A percentile compares a stretch with the other conserved stretches of the same genome.
phyloP scores from a whole-genome alignment of 2,797 vertebrate genomes.

The Sparidentex hasta region DNA sequence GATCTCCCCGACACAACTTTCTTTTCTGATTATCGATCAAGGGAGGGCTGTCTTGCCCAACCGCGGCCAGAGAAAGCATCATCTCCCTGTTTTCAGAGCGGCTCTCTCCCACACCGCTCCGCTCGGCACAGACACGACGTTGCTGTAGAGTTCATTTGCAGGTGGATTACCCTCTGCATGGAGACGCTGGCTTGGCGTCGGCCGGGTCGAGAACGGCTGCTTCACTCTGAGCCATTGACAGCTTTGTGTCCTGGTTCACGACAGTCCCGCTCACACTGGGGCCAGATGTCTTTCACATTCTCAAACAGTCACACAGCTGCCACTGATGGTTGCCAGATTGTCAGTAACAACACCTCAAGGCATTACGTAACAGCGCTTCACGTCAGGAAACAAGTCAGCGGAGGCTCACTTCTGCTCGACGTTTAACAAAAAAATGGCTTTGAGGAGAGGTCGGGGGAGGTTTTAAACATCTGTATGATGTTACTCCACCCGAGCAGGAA shows the following conservation, averaged over 20 bases:
- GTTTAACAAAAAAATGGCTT: no score
- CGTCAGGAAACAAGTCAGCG: background rate
- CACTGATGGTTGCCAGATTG: background rate
- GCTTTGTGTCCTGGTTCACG: conserved; percentile 35
- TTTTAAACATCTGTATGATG: no score
- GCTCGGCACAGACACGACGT: conserved; percentile 6
- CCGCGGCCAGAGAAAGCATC: no score
- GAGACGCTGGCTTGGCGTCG: conserved; percentile 17
- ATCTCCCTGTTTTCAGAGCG: background rate
- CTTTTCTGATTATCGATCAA: background rate
- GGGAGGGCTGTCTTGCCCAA: background rate
- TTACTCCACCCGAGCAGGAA: no score
- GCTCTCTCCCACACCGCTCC: background rate
- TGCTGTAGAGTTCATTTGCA: conserved; percentile 23
- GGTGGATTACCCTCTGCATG: conserved; percentile 27
- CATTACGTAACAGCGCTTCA: background rate
- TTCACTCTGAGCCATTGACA: conserved; percentile 31
- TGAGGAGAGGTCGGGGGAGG: no score
- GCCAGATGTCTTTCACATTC: conserved; percentile 15
- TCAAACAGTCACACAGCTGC: conserved; percentile 2
- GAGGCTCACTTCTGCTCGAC: no score
- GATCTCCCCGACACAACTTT: background rate
- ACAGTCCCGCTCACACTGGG: background rate
- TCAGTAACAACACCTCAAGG: background rate
- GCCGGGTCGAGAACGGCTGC: conserved; percentile 18